Percentiles rank a stretch among this genome's conserved stretches.
Evolutionary conservation across 1,140 invertebrate genomes (phyloP).

Genomic region (Forficula auricularia): DNA sequence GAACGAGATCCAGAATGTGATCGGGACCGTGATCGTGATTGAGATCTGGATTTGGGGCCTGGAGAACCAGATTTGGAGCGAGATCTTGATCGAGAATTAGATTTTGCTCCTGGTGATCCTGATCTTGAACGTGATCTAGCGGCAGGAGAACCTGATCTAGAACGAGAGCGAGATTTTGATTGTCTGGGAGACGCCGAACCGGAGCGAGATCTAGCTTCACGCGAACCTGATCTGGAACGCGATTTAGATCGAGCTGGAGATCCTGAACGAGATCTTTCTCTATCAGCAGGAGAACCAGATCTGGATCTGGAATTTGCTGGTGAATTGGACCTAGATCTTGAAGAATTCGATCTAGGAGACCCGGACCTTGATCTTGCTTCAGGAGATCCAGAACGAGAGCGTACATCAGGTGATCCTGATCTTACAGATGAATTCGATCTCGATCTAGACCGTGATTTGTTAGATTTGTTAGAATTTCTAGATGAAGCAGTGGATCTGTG

Average conservation of each 20-base stretch:
- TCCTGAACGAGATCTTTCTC: slow-evolving; percentile 6
- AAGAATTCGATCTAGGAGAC: slow-evolving; percentile 7
- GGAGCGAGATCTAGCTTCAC: slow-evolving; percentile 2
- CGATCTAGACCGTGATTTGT: too few species aligned
- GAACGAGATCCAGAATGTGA: slow-evolving; percentile 24
- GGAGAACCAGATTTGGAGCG: slow-evolving; percentile 22
- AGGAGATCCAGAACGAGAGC: slow-evolving; percentile 1
- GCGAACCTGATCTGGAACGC: slow-evolving; percentile 5
- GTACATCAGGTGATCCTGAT: background rate
- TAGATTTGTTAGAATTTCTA: too few species aligned
- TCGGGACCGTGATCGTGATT: slow-evolving; percentile 24
- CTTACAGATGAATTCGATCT: too few species aligned
- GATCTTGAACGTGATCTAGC: slow-evolving; percentile 15
- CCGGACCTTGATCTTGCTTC: slow-evolving; percentile 5
- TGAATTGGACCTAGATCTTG: slow-evolving; percentile 11
- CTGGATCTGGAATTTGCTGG: slow-evolving; percentile 9
- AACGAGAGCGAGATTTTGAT: slow-evolving; percentile 10
- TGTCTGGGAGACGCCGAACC: slow-evolving; percentile 4
- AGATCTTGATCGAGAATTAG: slow-evolving; percentile 21
- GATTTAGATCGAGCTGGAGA: slow-evolving; percentile 13
- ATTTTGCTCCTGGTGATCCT: slow-evolving; percentile 12
- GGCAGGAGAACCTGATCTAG: background rate
- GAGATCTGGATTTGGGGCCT: slow-evolving; percentile 21
- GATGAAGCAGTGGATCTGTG: too few species aligned
- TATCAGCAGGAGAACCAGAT: slow-evolving; percentile 6